These are phyloP conservation scores for Pheosia tremula DNA, from an alignment of 2,888 invertebrate genomes.

Conservation along the genomic window DNA sequence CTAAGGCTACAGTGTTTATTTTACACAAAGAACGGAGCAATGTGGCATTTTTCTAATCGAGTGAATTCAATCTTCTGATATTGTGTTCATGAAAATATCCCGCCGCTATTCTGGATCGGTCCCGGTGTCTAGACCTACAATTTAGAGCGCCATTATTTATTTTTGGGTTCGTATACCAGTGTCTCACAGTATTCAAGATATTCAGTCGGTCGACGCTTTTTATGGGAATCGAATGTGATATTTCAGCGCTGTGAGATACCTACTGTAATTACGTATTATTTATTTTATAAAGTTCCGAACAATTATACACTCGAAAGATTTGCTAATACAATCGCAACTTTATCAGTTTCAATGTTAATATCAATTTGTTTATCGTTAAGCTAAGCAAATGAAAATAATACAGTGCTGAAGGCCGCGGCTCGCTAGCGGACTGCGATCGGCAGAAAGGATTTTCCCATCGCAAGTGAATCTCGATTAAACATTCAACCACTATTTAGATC, in stretches of 20 bases:
- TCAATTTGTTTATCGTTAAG: no score
- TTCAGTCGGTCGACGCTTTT: not conserved
- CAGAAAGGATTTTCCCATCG: no score
- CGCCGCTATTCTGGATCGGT: not conserved
- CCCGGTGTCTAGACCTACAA: not conserved
- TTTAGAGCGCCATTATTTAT: constrained; percentile 3
- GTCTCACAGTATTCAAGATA: not conserved
- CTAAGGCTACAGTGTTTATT: not conserved
- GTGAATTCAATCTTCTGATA: constrained; percentile 6
- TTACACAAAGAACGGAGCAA: not conserved
- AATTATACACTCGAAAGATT: no score
- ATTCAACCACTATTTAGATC: no score
- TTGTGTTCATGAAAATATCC: not conserved
- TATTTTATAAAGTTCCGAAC: no score
- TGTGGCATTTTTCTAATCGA: not conserved
- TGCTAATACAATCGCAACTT: no score
- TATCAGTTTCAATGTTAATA: no score
- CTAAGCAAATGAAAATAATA: no score
- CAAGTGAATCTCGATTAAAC: no score
- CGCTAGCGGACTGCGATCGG: no score
- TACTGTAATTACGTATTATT: no score
- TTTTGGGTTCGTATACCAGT: not conserved
- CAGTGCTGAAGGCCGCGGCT: no score
- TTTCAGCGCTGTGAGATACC: not conserved
- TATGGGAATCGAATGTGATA: not conserved